These are phyloP conservation scores for Zaprionus bogoriensis DNA, from an alignment of 2,888 invertebrate genomes.

Conservation along the genomic window DNA sequence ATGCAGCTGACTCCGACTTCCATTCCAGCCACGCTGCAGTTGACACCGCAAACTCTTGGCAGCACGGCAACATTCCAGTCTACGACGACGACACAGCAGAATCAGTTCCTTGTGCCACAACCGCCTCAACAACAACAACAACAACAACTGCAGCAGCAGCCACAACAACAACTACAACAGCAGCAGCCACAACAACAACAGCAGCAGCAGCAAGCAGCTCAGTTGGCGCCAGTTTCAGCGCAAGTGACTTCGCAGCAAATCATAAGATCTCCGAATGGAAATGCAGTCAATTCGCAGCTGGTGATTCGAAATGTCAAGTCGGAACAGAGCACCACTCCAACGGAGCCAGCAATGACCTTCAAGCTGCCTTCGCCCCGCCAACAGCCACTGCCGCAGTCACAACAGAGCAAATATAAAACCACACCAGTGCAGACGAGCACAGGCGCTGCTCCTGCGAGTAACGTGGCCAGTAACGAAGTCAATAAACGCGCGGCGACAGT, in stretches of 20 bases:
- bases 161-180: conserved; percentile 27
- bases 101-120: conserved; percentile 45
- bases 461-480: conserved; percentile 6
- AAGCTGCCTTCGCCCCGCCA: conserved; percentile 51
- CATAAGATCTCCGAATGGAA: conserved; percentile 46
- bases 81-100: conserved; percentile 35
- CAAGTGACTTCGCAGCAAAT: conserved; percentile 67
- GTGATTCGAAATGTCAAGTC: conserved; percentile 53
- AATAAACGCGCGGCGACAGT: conserved; percentile 21
- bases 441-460: not conserved
- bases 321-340: conserved; percentile 23
- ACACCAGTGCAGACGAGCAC: conserved; percentile 9
- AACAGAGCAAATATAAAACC: conserved; percentile 33
- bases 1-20: conserved; percentile 82
- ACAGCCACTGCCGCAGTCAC: conserved; percentile 19
- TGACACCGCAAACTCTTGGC: conserved; percentile 75
- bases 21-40: conserved; percentile 81
- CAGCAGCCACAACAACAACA: conserved; percentile 29
- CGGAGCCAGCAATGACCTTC: conserved; percentile 31
- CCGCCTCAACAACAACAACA: conserved; percentile 20
- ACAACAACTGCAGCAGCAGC: conserved; percentile 20
- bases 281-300: conserved; percentile 37
- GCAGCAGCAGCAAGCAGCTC: conserved; percentile 37
- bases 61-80: conserved; percentile 63
- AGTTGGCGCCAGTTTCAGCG: conserved; percentile 36